Conservation (phyloP, 2,797 vertebrate genomes). For the Coranthus polyacanthus region DNA sequence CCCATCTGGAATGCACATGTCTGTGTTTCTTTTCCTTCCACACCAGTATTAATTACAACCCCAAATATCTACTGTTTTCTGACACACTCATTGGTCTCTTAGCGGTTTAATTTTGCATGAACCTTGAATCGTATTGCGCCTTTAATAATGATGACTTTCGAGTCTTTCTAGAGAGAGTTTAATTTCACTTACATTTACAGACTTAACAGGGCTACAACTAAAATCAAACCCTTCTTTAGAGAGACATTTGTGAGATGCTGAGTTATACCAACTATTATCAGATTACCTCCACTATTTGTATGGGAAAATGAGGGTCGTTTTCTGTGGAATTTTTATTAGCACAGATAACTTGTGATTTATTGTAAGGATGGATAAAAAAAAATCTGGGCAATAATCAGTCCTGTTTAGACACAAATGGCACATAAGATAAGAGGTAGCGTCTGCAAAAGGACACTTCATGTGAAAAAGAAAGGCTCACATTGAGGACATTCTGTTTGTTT, state of each 20-base stretch:
- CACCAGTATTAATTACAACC: slow-evolving; percentile 28
- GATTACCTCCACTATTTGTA: background rate
- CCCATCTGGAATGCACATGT: slow-evolving; percentile 55
- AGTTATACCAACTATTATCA: background rate
- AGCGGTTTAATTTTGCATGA: background rate
- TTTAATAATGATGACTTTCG: background rate
- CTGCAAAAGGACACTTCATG: background rate
- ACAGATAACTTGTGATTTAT: background rate
- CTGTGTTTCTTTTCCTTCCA: slow-evolving; percentile 26
- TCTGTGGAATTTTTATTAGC: background rate
- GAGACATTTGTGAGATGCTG: background rate
- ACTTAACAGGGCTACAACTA: too few species aligned
- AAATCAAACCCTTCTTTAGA: too few species aligned
- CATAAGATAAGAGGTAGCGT: background rate
- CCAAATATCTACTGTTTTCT: slow-evolving; percentile 30
- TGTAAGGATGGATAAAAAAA: background rate
- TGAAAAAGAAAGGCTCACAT: background rate
- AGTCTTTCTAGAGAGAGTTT: background rate
- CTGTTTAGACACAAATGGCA: background rate
- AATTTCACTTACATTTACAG: too few species aligned
- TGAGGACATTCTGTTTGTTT: slow-evolving; percentile 3
- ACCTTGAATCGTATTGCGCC: too few species aligned
- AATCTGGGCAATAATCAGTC: background rate
- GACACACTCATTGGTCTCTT: background rate
- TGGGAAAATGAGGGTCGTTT: background rate